These are phyloP conservation scores for Pocillopora damicornis DNA, from an alignment of 64 coral and sea anemone genomes.

Conservation along the genomic window DNA sequence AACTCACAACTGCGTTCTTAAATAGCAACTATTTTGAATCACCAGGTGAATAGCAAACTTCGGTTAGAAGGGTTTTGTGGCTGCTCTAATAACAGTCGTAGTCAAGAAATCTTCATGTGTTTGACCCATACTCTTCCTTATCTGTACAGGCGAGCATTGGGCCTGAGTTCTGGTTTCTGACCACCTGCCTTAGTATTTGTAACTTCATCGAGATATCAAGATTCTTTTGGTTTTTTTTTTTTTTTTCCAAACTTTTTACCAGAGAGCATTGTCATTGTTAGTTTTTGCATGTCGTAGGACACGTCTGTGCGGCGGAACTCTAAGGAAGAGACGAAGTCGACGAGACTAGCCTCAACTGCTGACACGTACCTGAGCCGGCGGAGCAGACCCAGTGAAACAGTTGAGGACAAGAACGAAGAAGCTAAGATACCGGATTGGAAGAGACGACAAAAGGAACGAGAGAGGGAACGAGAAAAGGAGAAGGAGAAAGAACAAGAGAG, in stretches of 20 bases:
- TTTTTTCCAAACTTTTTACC: no score
- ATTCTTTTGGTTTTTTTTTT: no score
- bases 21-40: no score
- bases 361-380: slow-evolving; percentile 40
- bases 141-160: no score
- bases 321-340: slow-evolving; percentile 10
- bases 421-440: slow-evolving; percentile 63
- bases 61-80: no score
- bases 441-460: slow-evolving; percentile 59
- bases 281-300: background rate
- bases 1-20: background rate
- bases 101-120: no score
- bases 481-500: slow-evolving; percentile 58
- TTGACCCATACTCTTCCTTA: no score
- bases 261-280: background rate
- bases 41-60: no score
- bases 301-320: background rate
- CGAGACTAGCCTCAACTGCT: slow-evolving; percentile 4
- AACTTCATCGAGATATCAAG: no score
- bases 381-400: slow-evolving; percentile 32
- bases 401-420: slow-evolving; percentile 70
- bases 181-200: no score
- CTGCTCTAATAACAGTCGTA: no score
- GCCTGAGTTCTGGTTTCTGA: no score
- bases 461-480: slow-evolving; percentile 58